phyloP scores from a whole-genome alignment of 2,113 vertebrate species.

The Mustelus asterias region DNA sequence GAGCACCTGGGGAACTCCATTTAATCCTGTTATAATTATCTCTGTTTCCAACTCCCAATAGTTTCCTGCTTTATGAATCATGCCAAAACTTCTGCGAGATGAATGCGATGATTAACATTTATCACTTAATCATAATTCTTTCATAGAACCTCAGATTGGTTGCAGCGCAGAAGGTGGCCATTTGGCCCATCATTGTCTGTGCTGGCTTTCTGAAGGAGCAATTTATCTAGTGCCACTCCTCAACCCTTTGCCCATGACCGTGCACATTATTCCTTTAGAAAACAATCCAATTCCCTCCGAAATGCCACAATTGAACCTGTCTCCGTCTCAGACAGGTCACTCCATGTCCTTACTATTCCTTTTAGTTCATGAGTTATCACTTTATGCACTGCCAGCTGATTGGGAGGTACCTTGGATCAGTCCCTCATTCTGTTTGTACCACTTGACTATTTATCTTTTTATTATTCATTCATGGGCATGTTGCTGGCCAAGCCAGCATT shows the following conservation, averaged over 20 bases:
- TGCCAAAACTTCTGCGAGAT: neutral
- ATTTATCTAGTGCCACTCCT: neutral
- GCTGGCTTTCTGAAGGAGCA: neutral
- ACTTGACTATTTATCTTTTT: too few species aligned
- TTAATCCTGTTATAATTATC: conserved; percentile 22
- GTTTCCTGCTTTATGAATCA: neutral
- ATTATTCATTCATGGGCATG: too few species aligned
- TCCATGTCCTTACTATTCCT: neutral
- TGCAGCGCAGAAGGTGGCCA: neutral
- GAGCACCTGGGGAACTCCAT: neutral
- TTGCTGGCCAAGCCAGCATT: too few species aligned
- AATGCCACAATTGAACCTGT: neutral
- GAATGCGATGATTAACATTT: neutral
- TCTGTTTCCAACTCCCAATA: neutral
- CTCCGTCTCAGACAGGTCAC: neutral
- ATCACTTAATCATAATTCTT: neutral
- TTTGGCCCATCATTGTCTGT: neutral
- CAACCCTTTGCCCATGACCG: neutral
- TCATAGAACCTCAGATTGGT: neutral
- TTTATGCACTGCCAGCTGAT: too few species aligned
- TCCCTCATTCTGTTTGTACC: too few species aligned
- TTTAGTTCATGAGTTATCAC: too few species aligned
- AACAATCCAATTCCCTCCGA: neutral
- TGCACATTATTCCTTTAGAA: neutral
- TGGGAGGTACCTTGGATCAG: too few species aligned